Conservation (phyloP, 2,113 vertebrate species). For the Catharus fuscescens region DNA sequence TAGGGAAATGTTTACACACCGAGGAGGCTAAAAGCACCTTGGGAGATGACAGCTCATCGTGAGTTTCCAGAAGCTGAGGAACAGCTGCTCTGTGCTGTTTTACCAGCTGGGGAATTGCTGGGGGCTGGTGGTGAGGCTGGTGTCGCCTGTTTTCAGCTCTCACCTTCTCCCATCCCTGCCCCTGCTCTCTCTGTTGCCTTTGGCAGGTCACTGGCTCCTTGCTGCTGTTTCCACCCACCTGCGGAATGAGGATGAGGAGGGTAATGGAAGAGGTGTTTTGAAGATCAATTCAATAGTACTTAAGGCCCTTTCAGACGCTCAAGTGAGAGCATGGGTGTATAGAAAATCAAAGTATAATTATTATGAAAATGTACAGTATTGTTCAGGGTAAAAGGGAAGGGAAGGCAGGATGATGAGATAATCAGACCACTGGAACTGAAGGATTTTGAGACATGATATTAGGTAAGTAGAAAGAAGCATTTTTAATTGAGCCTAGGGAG, state of each 20-base stretch:
- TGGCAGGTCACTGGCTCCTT: background rate
- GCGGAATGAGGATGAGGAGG: background rate
- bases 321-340: slow-evolving; percentile 19
- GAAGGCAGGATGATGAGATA: slow-evolving; percentile 52
- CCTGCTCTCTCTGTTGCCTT: background rate
- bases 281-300: slow-evolving; percentile 35
- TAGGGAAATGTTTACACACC: background rate
- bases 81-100: background rate
- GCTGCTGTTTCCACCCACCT: background rate
- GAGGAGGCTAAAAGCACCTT: background rate
- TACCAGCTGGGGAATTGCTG: background rate
- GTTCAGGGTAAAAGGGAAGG: slow-evolving; percentile 37
- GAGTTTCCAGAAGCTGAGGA: background rate
- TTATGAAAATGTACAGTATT: slow-evolving; percentile 48
- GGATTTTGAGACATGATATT: slow-evolving; percentile 16
- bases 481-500: background rate
- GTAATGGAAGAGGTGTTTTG: slow-evolving; percentile 34
- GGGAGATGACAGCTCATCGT: background rate
- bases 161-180: background rate
- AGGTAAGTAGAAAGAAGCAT: background rate
- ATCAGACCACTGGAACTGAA: slow-evolving; percentile 49
- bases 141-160: background rate
- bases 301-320: background rate
- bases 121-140: too few species aligned
- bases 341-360: slow-evolving; percentile 64